Evolutionary conservation across 2,797 vertebrate genomes (phyloP).

Genomic region (Onychomys torridus): DNA sequence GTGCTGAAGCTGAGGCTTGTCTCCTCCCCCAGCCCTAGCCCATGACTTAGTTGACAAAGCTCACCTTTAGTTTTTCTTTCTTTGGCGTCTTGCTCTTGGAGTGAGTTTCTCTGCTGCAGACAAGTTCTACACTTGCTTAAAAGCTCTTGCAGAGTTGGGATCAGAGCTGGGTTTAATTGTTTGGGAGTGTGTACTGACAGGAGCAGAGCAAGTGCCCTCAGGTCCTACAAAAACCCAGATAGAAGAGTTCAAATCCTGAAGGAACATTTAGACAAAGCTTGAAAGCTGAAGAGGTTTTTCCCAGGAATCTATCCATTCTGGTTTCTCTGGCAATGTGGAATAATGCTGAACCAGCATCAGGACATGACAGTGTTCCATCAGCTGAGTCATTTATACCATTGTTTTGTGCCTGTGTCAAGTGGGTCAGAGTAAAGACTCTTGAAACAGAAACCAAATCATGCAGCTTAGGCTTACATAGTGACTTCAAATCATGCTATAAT

Average conservation of each 20-base stretch:
- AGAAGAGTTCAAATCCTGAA: slow-evolving; percentile 65
- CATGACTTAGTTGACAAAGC: not conserved
- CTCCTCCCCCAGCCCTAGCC: not conserved
- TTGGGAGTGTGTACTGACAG: slow-evolving; percentile 96
- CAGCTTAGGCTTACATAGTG: not conserved
- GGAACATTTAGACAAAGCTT: slow-evolving; percentile 38
- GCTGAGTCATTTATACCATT: slow-evolving; percentile 9
- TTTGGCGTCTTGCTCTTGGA: slow-evolving; percentile 96
- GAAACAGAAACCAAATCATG: not conserved
- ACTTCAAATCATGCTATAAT: not conserved
- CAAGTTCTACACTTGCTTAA: slow-evolving; percentile 94
- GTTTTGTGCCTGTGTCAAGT: not conserved
- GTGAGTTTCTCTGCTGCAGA: slow-evolving; percentile 93
- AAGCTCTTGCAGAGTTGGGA: slow-evolving; percentile 96
- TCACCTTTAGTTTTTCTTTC: slow-evolving; percentile 96
- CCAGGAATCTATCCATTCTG: not conserved
- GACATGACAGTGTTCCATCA: not conserved
- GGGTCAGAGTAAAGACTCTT: not conserved
- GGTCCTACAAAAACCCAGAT: slow-evolving; percentile 89
- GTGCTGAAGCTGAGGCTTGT: not conserved
- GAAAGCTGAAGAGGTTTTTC: slow-evolving; percentile 11
- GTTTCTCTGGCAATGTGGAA: slow-evolving; percentile 35
- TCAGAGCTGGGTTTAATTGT: slow-evolving; percentile 93
- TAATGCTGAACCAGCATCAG: not conserved
- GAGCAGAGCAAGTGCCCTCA: slow-evolving; percentile 95